Conservation (phyloP, 2,888 invertebrate species). For the Caprella mutica region DNA sequence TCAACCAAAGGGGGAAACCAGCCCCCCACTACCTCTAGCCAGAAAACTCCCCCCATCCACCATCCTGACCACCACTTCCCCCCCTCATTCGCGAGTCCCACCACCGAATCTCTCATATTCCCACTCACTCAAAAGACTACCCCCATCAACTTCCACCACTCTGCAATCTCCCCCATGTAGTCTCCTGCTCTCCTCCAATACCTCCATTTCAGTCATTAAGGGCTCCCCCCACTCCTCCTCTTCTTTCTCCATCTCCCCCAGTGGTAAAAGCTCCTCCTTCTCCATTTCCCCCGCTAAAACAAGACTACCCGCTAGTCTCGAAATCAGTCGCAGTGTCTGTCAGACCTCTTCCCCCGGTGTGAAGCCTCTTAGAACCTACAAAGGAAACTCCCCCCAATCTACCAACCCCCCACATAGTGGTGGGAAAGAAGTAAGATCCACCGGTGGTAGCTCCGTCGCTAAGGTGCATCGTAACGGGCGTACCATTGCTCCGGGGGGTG, state of each 20-base stretch:
- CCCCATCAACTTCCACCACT: slow-evolving; percentile 1
- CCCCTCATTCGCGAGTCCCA: neutral
- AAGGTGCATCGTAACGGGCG: neutral
- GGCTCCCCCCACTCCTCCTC: neutral
- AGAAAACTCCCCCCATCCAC: neutral
- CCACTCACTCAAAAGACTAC: neutral
- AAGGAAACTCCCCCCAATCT: neutral
- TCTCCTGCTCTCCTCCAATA: neutral
- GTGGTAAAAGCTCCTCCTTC: too few species aligned
- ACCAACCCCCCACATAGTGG: neutral
- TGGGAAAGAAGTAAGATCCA: neutral
- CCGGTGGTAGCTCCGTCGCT: neutral
- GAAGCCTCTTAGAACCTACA: neutral
- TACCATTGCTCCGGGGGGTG: neutral
- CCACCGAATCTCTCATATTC: neutral
- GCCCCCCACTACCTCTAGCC: neutral
- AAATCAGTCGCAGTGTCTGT: too few species aligned
- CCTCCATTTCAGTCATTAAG: neutral
- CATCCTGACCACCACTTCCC: slow-evolving; percentile 5
- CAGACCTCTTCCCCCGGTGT: neutral
- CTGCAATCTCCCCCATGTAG: neutral
- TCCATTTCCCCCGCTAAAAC: too few species aligned
- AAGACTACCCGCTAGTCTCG: too few species aligned
- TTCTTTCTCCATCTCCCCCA: too few species aligned
- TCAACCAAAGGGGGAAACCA: too few species aligned